Conservation (phyloP, 1,140 invertebrate species). For the Hyles euphorbiae region DNA sequence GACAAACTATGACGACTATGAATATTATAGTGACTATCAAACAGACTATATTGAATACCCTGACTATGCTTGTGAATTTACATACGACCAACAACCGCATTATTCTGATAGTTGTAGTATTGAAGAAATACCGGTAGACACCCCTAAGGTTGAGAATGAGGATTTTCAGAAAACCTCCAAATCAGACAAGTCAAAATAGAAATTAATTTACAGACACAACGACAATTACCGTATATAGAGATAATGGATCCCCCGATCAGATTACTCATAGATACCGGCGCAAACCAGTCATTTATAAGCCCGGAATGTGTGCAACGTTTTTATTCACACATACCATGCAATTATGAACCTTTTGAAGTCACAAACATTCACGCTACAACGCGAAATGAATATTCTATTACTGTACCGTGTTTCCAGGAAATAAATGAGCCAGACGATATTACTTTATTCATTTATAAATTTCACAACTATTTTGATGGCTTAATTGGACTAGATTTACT, state of each 20-base stretch:
- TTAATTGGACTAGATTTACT: constrained; percentile 7
- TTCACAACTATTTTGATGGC: constrained; percentile 8
- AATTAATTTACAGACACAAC: constrained; percentile 18
- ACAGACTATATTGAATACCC: background rate
- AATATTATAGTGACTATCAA: constrained; percentile 1
- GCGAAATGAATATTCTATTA: constrained; percentile 3
- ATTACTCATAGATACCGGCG: constrained; percentile 16
- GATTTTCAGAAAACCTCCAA: constrained; percentile 15
- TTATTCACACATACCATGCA: background rate
- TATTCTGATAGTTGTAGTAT: too few species aligned
- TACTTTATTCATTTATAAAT: constrained; percentile 8
- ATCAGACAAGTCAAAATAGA: constrained; percentile 22
- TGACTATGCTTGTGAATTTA: background rate
- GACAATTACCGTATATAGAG: constrained; percentile 16
- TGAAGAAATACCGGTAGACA: background rate
- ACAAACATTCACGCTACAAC: constrained; percentile 7
- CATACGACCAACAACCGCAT: background rate
- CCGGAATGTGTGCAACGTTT: constrained; percentile 2
- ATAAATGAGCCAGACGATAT: constrained; percentile 2
- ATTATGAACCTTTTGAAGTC: constrained; percentile 11
- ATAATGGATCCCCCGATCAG: constrained; percentile 8
- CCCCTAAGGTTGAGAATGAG: background rate
- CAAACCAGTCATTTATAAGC: constrained; percentile 17
- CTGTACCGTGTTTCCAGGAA: constrained; percentile 7
- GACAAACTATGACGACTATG: constrained; percentile 9